These are phyloP conservation scores for Oreortyx pictus DNA, from an alignment of 2,797 vertebrate genomes.

Conservation along the genomic window DNA sequence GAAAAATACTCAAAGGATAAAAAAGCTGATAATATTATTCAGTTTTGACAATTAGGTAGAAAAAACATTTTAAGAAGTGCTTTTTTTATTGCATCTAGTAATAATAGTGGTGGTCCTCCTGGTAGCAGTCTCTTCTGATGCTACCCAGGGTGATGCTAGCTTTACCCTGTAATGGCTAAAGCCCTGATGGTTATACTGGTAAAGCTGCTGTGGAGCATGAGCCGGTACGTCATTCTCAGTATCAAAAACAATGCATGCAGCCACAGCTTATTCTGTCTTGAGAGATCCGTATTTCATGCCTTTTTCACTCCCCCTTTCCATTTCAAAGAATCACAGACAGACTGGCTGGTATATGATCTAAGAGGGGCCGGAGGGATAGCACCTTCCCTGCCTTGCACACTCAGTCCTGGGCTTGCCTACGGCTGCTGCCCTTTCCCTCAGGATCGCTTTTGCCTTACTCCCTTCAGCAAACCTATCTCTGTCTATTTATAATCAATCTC, in stretches of 20 bases:
- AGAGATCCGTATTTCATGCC: not conserved
- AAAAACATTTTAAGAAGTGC: conserved; percentile 81
- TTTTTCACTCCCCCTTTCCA: not conserved
- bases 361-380: not conserved
- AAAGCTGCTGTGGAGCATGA: conserved; percentile 42
- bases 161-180: conserved; percentile 71
- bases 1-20: conserved; percentile 87
- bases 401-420: not conserved
- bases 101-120: conserved; percentile 79
- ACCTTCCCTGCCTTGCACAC: not conserved
- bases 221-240: conserved; percentile 27
- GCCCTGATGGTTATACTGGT: conserved; percentile 64
- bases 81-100: conserved; percentile 82
- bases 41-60: conserved; percentile 85
- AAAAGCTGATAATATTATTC: conserved; percentile 87
- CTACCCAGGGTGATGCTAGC: conserved; percentile 71
- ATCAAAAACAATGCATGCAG: not conserved
- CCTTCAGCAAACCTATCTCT: conserved; percentile 9
- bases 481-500: conserved; percentile 36
- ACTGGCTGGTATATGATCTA: not conserved
- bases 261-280: not conserved
- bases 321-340: not conserved
- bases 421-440: not conserved
- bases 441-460: not conserved
- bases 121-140: conserved; percentile 73